Evolutionary conservation across 1,140 invertebrate genomes (phyloP).

Genomic region (Drosophila nigromelanica): DNA sequence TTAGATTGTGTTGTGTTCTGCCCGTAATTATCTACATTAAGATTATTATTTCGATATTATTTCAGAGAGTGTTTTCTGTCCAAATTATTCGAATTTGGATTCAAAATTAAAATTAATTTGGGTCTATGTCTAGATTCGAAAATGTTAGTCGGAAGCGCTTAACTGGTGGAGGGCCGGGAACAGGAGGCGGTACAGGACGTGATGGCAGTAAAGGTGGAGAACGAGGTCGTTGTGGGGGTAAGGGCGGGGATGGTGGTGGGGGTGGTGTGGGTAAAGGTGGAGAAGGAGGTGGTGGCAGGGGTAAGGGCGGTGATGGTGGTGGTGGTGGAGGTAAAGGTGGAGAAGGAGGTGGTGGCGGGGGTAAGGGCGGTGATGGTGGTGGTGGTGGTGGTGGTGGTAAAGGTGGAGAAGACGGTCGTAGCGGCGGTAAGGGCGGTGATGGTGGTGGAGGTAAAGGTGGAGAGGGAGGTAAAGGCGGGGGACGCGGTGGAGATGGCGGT

Average conservation of each 20-base stretch:
- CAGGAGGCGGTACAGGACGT: not conserved
- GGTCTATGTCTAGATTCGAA: not conserved
- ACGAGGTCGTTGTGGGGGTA: not conserved
- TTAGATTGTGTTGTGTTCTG: no score
- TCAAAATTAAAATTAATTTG: not conserved
- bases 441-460: not conserved
- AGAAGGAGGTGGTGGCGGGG: not conserved
- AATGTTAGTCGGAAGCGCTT: not conserved
- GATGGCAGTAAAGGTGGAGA: not conserved
- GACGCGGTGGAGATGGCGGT: slow-evolving; percentile 5
- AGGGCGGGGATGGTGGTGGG: not conserved
- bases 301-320: not conserved
- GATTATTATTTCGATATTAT: not conserved
- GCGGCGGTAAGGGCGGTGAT: not conserved
- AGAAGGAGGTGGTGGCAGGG: not conserved
- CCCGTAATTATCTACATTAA: no score
- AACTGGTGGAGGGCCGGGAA: not conserved
- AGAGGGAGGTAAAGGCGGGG: slow-evolving; percentile 1
- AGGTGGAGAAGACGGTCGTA: not conserved
- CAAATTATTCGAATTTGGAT: not conserved
- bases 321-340: not conserved
- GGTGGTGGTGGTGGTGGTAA: not conserved
- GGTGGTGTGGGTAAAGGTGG: not conserved
- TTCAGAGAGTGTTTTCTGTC: slow-evolving; percentile 14
- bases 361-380: not conserved